Evolutionary conservation across 2,888 invertebrate genomes (phyloP).

Genomic region (Torymus aiolomorphi): DNA sequence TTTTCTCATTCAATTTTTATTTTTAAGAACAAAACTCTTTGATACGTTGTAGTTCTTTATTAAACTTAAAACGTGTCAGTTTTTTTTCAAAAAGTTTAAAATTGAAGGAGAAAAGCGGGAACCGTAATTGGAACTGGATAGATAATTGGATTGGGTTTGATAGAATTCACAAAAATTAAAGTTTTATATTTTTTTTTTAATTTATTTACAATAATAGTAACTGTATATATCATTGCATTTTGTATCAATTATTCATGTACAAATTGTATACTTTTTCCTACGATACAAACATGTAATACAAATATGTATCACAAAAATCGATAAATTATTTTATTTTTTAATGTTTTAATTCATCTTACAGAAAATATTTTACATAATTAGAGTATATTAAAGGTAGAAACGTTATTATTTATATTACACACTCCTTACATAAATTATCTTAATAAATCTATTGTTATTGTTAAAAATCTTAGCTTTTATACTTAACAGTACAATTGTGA

Average conservation of each 20-base stretch:
- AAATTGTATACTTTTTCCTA: constrained; percentile 1
- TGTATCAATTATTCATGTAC: neutral
- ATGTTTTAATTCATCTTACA: neutral
- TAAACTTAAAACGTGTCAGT: too few relatives aligned
- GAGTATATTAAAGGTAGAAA: constrained; percentile 2
- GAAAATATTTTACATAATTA: constrained; percentile 13
- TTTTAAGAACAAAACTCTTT: too few relatives aligned
- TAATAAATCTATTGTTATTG: constrained; percentile 33
- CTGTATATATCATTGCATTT: constrained; percentile 8
- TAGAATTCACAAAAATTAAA: too few relatives aligned
- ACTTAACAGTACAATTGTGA: too few relatives aligned
- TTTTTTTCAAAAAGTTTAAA: too few relatives aligned
- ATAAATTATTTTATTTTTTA: neutral
- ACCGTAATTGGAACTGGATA: too few relatives aligned
- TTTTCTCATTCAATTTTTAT: too few relatives aligned
- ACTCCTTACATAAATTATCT: constrained; percentile 7
- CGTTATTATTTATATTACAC: constrained; percentile 6
- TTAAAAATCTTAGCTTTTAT: too few relatives aligned
- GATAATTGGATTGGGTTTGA: too few relatives aligned
- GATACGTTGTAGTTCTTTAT: too few relatives aligned
- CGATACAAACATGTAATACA: constrained; percentile 14
- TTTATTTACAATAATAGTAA: constrained; percentile 24
- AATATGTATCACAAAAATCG: constrained; percentile 17
- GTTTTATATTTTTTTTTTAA: too few relatives aligned
- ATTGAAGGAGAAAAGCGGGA: too few relatives aligned